Base-by-base conservation (phyloP, 2,113 vertebrate genomes). In the Sorex araneus region DNA sequence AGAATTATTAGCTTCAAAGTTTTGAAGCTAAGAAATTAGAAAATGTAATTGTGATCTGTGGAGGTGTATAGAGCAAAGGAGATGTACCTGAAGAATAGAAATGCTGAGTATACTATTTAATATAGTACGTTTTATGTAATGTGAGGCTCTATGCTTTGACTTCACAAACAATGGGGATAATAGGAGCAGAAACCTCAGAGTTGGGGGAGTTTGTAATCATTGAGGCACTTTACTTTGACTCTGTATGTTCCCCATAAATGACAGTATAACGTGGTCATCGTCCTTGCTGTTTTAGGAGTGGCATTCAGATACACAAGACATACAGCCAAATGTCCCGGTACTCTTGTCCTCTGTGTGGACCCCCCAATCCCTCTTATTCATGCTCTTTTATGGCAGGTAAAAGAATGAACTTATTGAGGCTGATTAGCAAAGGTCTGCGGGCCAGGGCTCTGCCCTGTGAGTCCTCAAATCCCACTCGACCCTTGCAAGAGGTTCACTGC, bases 21-120 rank as follows among this genome's bases (percentile, higher is more conserved):
- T 80, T 75, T 85, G n/a, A 94, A 23, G 60, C 36, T 77, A 21
- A 82, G 32, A 92, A 82, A 23, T 27, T 77, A 71, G 43, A 92
- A 82, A 34, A n/a, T 77, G 11, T 40, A 6, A 1, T 2, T 60
- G 36, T 4, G 10, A 21, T 50, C 30, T 70, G 23, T 30, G 70
- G 75, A 86, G 3, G 89, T 82, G 13, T 69, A 10, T 34, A 71
- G 30, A 25, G 19, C 64, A 9, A 82, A 60, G 50, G n/a, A 75
- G 3, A 67, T 83, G 18, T 30, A 27, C 76, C 10, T 60, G 77
- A 36, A 78, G 21, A 32, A 0, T 57, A 10, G 25, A 64, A 74
- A 23, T 15, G 28, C 23, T 78, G 57, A 54, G 12, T 82, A 40
- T 57, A 34, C 10, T 77, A 15, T 16, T 66, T 66, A 66, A 66